Conservation (phyloP, 2,113 vertebrate species). For the Bostrychus sinensis region DNA sequence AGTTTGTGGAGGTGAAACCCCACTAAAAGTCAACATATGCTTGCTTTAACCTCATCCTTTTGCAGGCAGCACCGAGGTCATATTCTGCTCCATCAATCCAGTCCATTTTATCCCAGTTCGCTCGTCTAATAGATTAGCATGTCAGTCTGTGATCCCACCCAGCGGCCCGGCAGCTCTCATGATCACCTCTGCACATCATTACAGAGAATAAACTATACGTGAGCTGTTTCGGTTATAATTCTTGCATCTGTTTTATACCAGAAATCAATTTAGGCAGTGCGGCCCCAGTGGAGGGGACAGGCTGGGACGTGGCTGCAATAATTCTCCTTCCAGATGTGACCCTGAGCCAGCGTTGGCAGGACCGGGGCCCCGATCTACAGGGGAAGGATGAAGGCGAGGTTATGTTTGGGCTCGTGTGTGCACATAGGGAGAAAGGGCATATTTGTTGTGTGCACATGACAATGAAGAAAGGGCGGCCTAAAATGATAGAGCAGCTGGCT, state of each 20-base stretch:
- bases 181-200: constrained; percentile 52
- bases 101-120: constrained; percentile 4
- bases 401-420: constrained; percentile 28
- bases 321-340: constrained; percentile 91
- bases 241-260: constrained; percentile 81
- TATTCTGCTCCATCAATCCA: constrained; percentile 17
- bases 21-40: constrained; percentile 20
- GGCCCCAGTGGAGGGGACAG: constrained; percentile 39
- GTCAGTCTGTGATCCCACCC: constrained; percentile 15
- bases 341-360: constrained; percentile 76
- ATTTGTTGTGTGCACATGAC: constrained; percentile 43
- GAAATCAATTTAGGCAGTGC: constrained; percentile 73
- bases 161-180: constrained; percentile 28
- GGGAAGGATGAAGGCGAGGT: constrained; percentile 38
- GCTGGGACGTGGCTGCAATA: constrained; percentile 73
- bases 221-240: constrained; percentile 74
- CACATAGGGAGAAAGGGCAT: constrained; percentile 20
- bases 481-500: constrained; percentile 33
- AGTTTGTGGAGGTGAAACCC: not conserved
- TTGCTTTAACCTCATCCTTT: constrained; percentile 22
- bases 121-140: constrained; percentile 16
- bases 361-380: constrained; percentile 46
- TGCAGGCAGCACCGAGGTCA: not conserved
- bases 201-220: constrained; percentile 45
- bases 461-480: constrained; percentile 38